These are phyloP conservation scores for Phragmatobia fuliginosa DNA, from an alignment of 2,888 invertebrate genomes.

Conservation along the genomic window DNA sequence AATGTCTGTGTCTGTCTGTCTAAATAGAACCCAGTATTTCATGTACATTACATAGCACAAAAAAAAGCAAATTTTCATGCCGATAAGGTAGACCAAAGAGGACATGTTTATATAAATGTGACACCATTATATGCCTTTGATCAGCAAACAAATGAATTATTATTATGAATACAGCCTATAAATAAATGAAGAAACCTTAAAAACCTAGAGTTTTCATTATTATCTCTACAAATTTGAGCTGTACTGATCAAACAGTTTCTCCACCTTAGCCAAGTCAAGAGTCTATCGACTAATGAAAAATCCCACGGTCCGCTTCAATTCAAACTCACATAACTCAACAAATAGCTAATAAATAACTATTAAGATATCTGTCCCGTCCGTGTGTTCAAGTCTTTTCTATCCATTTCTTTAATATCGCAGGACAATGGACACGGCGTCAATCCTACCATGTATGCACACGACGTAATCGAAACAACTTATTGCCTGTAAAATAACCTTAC, in stretches of 20 bases:
- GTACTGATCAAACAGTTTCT: neutral
- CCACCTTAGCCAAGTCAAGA: neutral
- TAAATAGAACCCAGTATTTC: too few relatives aligned
- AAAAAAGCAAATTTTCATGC: too few relatives aligned
- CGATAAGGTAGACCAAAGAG: too few relatives aligned
- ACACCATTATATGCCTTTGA: too few relatives aligned
- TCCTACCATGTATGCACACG: conserved; percentile 60
- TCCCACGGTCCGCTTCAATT: neutral
- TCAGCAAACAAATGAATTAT: too few relatives aligned
- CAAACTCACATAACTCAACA: neutral
- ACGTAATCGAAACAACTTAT: conserved; percentile 71
- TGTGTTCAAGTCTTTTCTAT: neutral
- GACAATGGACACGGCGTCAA: conserved; percentile 63
- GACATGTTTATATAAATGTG: too few relatives aligned
- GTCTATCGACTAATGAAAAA: neutral
- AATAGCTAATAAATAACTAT: neutral
- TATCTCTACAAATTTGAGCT: neutral
- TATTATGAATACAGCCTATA: too few relatives aligned
- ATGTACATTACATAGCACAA: too few relatives aligned
- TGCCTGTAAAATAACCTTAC: conserved; percentile 75
- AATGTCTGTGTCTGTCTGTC: too few relatives aligned
- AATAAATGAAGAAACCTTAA: neutral
- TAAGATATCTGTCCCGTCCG: neutral
- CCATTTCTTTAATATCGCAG: conserved; percentile 9
- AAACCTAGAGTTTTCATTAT: neutral